These are phyloP conservation scores for Ursus arctos DNA, from an alignment of 2,113 vertebrate genomes.

Conservation along the genomic window DNA sequence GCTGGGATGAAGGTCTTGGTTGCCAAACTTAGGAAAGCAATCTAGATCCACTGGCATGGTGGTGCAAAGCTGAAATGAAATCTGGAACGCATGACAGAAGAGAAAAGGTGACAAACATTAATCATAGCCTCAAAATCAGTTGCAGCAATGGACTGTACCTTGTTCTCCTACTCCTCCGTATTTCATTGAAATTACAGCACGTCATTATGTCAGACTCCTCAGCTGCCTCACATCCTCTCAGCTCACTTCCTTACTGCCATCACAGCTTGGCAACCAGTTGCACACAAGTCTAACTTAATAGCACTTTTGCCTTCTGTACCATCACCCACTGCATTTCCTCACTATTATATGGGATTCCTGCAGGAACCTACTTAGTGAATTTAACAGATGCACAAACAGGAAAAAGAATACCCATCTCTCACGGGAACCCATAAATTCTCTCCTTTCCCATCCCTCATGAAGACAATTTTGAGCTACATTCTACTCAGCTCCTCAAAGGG, in stretches of 20 bases:
- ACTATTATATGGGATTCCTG: neutral
- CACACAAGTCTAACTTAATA: neutral
- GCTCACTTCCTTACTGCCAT: neutral
- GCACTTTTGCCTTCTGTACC: neutral
- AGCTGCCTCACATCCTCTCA: neutral
- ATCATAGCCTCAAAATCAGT: neutral
- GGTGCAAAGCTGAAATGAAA: neutral
- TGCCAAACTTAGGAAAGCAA: neutral
- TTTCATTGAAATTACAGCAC: neutral
- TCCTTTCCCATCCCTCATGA: neutral
- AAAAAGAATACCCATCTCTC: neutral
- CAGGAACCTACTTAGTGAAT: neutral
- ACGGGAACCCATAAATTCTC: neutral
- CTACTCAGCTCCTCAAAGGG: neutral
- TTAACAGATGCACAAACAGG: neutral
- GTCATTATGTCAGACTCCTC: neutral
- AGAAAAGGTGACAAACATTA: neutral
- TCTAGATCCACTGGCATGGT: neutral
- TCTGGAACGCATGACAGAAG: neutral
- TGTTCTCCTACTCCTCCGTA: neutral
- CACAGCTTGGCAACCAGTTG: neutral
- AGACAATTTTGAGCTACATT: neutral
- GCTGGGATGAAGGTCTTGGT: neutral
- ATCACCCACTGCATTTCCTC: neutral
- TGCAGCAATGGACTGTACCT: neutral